Conservation (phyloP, 2,113 vertebrate genomes). For the Triplophysa rosa region DNA sequence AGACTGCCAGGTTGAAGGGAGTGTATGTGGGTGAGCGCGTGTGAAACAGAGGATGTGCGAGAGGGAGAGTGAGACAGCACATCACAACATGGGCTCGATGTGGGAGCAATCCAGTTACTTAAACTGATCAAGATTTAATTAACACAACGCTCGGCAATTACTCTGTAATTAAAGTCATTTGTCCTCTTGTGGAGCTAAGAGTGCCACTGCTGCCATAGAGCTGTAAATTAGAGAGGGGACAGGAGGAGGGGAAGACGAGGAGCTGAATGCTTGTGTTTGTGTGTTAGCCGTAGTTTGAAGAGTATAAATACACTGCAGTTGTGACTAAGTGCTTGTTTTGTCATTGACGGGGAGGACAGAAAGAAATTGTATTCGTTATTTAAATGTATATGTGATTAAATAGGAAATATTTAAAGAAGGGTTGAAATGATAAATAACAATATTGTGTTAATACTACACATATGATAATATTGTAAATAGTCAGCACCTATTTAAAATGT, state of each 20-base stretch:
- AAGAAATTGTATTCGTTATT: too few species aligned
- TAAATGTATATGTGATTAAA: too few species aligned
- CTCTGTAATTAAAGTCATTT: conserved; percentile 99
- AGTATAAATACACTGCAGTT: background rate
- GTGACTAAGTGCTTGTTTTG: background rate
- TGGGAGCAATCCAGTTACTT: conserved; percentile 96
- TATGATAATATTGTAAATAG: too few species aligned
- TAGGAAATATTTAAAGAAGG: too few species aligned
- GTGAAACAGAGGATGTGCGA: conserved; percentile 43
- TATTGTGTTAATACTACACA: too few species aligned
- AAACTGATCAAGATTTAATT: conserved; percentile 99
- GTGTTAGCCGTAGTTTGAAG: background rate
- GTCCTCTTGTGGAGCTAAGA: conserved; percentile 89
- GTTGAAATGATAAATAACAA: too few species aligned
- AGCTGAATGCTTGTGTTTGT: conserved; percentile 13
- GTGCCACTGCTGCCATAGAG: conserved; percentile 63
- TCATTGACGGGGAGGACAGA: background rate
- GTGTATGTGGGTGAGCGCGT: background rate
- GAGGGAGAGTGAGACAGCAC: conserved; percentile 49
- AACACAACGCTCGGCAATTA: conserved; percentile 95
- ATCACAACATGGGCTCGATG: conserved; percentile 81
- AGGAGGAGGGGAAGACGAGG: conserved; percentile 7
- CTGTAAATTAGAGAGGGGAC: conserved; percentile 37
- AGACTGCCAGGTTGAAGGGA: background rate
- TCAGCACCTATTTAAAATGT: too few species aligned